These are phyloP conservation scores for Amphiprion ocellaris DNA, from an alignment of 2,113 vertebrate genomes.

Conservation along the genomic window DNA sequence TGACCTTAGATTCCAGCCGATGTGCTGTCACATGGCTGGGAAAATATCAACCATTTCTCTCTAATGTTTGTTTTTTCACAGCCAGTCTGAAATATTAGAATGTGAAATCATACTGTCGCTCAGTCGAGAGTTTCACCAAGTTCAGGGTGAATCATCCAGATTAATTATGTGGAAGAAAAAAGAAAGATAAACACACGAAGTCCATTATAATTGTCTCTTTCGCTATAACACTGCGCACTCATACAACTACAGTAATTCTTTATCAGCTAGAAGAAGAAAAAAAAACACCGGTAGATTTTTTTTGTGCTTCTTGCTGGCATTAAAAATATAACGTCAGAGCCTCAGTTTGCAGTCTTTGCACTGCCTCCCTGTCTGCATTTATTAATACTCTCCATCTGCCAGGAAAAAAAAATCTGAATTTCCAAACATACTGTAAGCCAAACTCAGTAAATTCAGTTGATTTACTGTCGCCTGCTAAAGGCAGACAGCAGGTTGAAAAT, in stretches of 20 bases:
- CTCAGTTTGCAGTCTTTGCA: background rate
- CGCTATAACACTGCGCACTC: no score
- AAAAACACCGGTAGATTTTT: no score
- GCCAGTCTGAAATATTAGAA: constrained; percentile 3
- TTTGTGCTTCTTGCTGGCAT: background rate
- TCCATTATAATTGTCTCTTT: no score
- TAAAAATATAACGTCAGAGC: background rate
- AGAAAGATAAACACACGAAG: no score
- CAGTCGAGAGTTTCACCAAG: background rate
- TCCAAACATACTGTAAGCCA: background rate
- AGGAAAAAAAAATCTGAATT: background rate
- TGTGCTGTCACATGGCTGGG: background rate
- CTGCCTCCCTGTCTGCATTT: background rate
- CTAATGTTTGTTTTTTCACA: constrained; percentile 35
- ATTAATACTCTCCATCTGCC: background rate
- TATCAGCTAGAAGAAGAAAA: background rate
- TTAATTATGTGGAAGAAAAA: no score
- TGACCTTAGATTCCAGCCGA: constrained; percentile 13
- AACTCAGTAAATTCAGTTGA: background rate
- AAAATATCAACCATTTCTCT: background rate
- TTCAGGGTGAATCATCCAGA: background rate
- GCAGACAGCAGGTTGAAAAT: constrained; percentile 1
- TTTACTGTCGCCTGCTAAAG: background rate
- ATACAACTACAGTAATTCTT: background rate
- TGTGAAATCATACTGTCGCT: background rate